These are phyloP conservation scores for Amblyteles armatorius DNA, from an alignment of 2,888 invertebrate species.

Conservation along the genomic window DNA sequence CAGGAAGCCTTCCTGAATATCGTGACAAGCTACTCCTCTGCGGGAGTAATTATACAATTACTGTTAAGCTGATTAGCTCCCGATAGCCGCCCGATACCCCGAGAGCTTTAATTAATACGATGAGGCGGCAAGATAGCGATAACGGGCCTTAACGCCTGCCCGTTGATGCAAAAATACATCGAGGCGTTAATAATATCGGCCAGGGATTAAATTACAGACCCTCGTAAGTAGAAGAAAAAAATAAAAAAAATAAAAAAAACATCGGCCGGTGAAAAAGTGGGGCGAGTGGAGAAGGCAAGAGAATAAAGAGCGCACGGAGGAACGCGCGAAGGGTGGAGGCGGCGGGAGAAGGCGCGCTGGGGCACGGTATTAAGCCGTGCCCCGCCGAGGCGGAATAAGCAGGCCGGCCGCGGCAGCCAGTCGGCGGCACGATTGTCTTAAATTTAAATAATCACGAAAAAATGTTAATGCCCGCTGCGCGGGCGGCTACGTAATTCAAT, in stretches of 20 bases:
- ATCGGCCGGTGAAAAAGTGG: slow-evolving; percentile 3
- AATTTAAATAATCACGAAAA: slow-evolving; percentile 83
- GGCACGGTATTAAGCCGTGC: slow-evolving; percentile 54
- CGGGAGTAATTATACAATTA: slow-evolving; percentile 55
- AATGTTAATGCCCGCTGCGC: slow-evolving; percentile 75
- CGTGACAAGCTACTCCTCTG: not conserved
- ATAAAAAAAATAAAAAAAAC: not conserved
- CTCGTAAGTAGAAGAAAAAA: not conserved
- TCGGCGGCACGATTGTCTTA: slow-evolving; percentile 77
- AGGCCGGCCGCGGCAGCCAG: slow-evolving; percentile 61
- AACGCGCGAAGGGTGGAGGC: slow-evolving; percentile 27
- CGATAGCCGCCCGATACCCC: slow-evolving; percentile 16
- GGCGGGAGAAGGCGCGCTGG: slow-evolving; percentile 23
- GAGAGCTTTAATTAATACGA: slow-evolving; percentile 16
- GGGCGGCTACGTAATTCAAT: slow-evolving; percentile 78
- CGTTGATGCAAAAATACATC: not conserved
- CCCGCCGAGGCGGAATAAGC: slow-evolving; percentile 37
- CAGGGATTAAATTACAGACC: not conserved
- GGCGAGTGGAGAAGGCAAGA: slow-evolving; percentile 14
- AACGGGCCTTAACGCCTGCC: not conserved
- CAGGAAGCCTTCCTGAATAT: slow-evolving; percentile 27
- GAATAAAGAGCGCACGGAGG: slow-evolving; percentile 39
- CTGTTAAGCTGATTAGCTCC: slow-evolving; percentile 59
- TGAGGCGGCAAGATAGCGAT: not conserved
- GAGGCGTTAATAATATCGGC: slow-evolving; percentile 24